Evolutionary conservation across 2,888 invertebrate species (phyloP), one percentile per base, ranked within the genome.

Genomic region (Onchidella celtica): DNA sequence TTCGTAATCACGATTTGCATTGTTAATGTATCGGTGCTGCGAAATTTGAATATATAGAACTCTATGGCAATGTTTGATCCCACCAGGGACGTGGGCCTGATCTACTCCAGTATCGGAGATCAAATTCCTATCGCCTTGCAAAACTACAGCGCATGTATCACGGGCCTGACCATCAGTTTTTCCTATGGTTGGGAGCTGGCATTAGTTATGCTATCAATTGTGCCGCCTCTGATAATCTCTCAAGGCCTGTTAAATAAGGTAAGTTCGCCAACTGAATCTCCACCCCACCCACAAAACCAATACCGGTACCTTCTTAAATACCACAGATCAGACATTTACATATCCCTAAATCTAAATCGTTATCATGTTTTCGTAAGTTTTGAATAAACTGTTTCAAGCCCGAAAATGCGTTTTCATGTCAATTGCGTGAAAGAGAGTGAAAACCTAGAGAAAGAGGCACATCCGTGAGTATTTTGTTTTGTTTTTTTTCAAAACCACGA

Each of bases 101-200:
- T 97, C 85, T 96, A 97, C 93, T 97, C 97, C 85, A 97, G 97
- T 17, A 95, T 97, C 59, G 97, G 96, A 0, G 97, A 97, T 91
- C 97, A 97, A 91, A 94, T 97, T 38, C 95, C 95, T 0, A 95
- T 96, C 85, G 96, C 96, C 88, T 90, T 96, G 4, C 96, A 96
- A 91, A 96, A 95, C 91, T 94, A 96, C 86, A 93, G 95, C 0
- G 95, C 95, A 0, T 96, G 96, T 90, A 80, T 82, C 32, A 47
- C 29, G 24, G 72, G 74, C 36, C 38, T 74, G 68, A 32, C 63
- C 61, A 40, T 79, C 4, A 61, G 79, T 59, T 79, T 78, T 24
- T 27, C 47, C 69, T 36, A 69, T 40, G 79, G 82, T 32, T 82
- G 82, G 82, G 69, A 82, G 29, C 69, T 82, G 40, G 32, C 82